These are phyloP conservation scores for Melanerpes formicivorus DNA, from an alignment of 2,113 vertebrate species.

Conservation along the genomic window DNA sequence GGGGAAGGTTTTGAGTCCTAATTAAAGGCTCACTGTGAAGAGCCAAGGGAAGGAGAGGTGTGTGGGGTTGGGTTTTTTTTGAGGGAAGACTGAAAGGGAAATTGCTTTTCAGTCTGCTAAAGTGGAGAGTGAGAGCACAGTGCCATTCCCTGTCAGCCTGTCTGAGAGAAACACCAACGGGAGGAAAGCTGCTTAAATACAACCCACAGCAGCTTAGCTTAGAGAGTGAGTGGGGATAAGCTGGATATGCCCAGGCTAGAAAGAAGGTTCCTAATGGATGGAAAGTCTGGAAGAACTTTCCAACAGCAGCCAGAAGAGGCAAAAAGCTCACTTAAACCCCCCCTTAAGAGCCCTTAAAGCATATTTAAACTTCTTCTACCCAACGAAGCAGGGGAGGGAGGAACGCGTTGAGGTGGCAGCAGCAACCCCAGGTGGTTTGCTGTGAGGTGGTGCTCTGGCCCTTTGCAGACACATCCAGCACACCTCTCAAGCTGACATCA, in stretches of 20 bases:
- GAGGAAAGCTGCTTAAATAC: background rate
- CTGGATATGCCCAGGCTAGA: background rate
- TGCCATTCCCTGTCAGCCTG: background rate
- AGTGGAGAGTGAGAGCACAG: background rate
- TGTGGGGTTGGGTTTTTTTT: background rate
- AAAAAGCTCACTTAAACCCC: background rate
- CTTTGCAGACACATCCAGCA: rapidly evolving
- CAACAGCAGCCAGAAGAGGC: background rate
- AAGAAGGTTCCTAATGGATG: background rate
- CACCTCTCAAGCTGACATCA: rapidly evolving
- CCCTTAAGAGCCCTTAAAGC: background rate
- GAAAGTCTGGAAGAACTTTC: background rate
- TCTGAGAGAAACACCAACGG: background rate
- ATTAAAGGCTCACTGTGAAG: background rate
- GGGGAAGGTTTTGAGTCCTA: background rate
- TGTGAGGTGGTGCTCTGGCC: background rate
- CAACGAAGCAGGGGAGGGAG: background rate
- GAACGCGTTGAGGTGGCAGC: background rate
- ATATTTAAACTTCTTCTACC: background rate
- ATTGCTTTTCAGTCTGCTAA: background rate
- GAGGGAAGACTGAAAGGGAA: background rate
- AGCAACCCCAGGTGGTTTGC: background rate
- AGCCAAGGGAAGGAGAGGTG: background rate
- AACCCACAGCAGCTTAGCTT: background rate
- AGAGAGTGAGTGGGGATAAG: background rate